Evolutionary conservation across 2,888 invertebrate species (phyloP).

Genomic region (Podabrus alpinus): DNA sequence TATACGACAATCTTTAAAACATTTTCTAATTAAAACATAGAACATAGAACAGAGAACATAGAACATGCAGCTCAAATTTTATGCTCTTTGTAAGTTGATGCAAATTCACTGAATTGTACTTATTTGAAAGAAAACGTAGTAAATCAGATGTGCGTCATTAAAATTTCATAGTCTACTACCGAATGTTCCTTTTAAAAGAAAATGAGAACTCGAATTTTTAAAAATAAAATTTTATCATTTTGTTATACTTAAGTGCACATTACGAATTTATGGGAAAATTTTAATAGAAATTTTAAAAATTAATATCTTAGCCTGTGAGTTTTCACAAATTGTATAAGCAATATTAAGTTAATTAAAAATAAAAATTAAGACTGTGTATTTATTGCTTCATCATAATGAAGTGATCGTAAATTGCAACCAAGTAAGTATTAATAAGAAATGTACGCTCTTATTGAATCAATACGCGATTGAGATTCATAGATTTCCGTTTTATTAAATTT

Average conservation of each 20-base stretch:
- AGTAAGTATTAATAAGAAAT: too few species aligned
- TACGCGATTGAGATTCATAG: background rate
- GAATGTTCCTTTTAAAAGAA: background rate
- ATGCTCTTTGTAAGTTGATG: background rate
- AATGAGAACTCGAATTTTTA: background rate
- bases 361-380: too few species aligned
- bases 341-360: too few species aligned
- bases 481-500: background rate
- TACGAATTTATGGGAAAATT: background rate
- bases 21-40: constrained; percentile 2
- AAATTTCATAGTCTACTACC: constrained; percentile 1
- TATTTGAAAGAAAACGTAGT: background rate
- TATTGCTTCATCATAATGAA: background rate
- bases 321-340: too few species aligned
- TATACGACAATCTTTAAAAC: background rate
- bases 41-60: constrained; percentile 3
- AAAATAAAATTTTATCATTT: background rate
- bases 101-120: background rate
- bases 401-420: background rate
- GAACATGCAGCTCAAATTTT: background rate
- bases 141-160: constrained; percentile 6
- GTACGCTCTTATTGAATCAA: background rate
- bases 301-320: too few species aligned
- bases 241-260: background rate
- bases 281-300: too few species aligned